Conservation (phyloP, 2,888 invertebrate species). For the Drosophila robusta region DNA sequence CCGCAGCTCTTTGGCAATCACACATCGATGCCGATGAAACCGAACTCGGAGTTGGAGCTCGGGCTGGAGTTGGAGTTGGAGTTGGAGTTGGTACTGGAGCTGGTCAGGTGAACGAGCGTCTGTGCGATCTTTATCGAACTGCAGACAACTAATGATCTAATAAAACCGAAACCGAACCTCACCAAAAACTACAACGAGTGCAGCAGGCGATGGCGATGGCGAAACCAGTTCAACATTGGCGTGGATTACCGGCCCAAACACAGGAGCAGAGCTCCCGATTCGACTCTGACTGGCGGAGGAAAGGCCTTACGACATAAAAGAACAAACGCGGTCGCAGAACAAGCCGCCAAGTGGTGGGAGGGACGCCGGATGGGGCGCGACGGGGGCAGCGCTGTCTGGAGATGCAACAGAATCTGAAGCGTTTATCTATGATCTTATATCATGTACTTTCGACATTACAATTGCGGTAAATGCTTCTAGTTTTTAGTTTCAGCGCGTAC, state of each 20-base stretch:
- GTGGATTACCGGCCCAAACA: slow-evolving; percentile 67
- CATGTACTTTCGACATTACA: slow-evolving; percentile 85
- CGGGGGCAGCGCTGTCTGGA: slow-evolving; percentile 41
- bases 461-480: slow-evolving; percentile 85
- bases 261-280: slow-evolving; percentile 72
- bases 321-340: slow-evolving; percentile 76
- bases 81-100: slow-evolving; percentile 30
- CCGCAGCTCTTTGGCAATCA: slow-evolving; percentile 67
- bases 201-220: slow-evolving; percentile 30
- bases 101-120: slow-evolving; percentile 67
- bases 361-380: background rate
- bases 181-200: slow-evolving; percentile 59
- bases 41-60: slow-evolving; percentile 11
- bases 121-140: slow-evolving; percentile 81
- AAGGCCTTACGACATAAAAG: slow-evolving; percentile 60
- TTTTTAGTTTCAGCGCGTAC: slow-evolving; percentile 85
- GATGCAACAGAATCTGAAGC: slow-evolving; percentile 77
- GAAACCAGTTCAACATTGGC: slow-evolving; percentile 68
- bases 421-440: slow-evolving; percentile 85
- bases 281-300: slow-evolving; percentile 37
- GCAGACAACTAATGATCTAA: slow-evolving; percentile 84
- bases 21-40: slow-evolving; percentile 49
- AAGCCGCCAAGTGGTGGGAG: slow-evolving; percentile 71
- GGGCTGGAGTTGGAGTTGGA: slow-evolving; percentile 17
- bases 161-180: slow-evolving; percentile 79